Base-by-base conservation (phyloP, 2,888 invertebrate species). In the Rotaria socialis region DNA sequence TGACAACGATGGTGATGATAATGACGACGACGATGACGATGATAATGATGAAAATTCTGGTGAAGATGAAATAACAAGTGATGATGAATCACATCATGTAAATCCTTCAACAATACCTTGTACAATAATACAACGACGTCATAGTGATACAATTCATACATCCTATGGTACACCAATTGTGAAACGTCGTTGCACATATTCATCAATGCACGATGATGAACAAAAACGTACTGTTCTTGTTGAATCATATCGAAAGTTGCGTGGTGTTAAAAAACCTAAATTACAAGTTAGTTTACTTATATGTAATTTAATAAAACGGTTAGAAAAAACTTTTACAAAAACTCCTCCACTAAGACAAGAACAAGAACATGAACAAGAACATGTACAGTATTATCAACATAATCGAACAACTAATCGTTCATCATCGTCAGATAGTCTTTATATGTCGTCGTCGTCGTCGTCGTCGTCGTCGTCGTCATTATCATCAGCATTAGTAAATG, bases 161-260 rank as follows among this genome's bases (percentile, higher is more conserved):
- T 80, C 80, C 8, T 47, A 43, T 80, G 24, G 47, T 80, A 80
- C 80, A 47, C 80, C 80, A 24, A 80, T 80, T 47, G 80, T 80
- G 3, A 80, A 80, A 80, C 80, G 80, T 47, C 80, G 80, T 80
- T 80, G 47, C 47, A 80, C 80, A 47, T 80, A 80, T 80, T 80
- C 80, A 80, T 47, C 80, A 43, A 80, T 80, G 80, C 80, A 80
- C n/a, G 80, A 80, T 80, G 80, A 80, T 80, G 80, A 80, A 80
- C 80, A 80, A 47, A 80, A 80, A 80, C 80, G 47, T 47, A n/a
- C n/a, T 24, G 80, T 80, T 35, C 47, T 80, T 11, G 43, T 47
- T 10, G 80, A 80, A 47, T 80, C 80, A 0, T 80, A 80, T 11
- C 24, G 80, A 14, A 80, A 80, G 47, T 47, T 80, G 5, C 80